Evolutionary conservation across 2,888 invertebrate species (phyloP), one percentile per base, ranked within the genome.

Genomic region (Cephus nigrinus): DNA sequence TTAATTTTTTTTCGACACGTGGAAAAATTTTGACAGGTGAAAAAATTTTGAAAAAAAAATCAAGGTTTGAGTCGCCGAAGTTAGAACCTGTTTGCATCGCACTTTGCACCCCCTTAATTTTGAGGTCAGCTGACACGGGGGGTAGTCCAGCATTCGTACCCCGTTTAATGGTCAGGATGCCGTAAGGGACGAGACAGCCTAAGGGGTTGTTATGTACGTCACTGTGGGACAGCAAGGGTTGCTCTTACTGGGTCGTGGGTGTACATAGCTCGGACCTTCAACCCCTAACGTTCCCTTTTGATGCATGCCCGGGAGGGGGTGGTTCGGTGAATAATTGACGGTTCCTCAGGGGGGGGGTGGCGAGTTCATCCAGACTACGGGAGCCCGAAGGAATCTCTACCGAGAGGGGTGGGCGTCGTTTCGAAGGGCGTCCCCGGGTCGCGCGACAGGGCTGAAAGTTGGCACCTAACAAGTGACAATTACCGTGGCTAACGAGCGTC

Each of bases 391-490:
- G 5, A 23, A 55, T 23, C 77, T 77, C 77, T 82, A 80, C 82
- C 80, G 84, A 82, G 83, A 85, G 84, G 84, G 81, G 35, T 1
- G 35, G 81, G 81, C 78, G 81, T 83, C 75, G 71, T 78, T 68
- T 68, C 74, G 79, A 73, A 73, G 78, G 55, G 23, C 23, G 55
- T 23, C 15, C 15, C 5, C 40, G 69, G 75, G 68, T 72, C 68
- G 75, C 71, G 55, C 32, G 78, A 75, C 79, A 75, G 76, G 78
- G 76, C 81, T 79, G 80, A 80, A 81, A 81, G 79, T 81, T 85
- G 84, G 84, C 83, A 86, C 81, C 83, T 86, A 86, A 87, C 87
- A 87, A 87, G 87, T 86, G 87, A 87, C 87, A 87, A 87, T 87
- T 87, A 87, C 85, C 83, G 86, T 81, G 82, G 82, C 87, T 87